A percentile compares a stretch with the other conserved stretches of the same genome.
Conservation (phyloP, 92 coral and sea anemone species). For the Palythoa grandis region DNA sequence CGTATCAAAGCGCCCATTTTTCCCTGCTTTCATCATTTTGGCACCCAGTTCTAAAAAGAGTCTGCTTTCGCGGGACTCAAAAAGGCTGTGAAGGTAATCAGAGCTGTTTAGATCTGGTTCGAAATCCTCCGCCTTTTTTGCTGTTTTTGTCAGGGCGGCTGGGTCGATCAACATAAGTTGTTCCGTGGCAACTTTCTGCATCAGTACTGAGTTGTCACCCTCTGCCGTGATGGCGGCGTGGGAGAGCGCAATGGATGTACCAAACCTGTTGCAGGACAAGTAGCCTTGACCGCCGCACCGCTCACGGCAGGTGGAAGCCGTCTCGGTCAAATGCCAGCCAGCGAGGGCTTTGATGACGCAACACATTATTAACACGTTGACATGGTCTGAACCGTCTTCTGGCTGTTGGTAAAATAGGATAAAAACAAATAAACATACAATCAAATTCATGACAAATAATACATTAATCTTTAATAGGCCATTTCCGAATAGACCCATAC, state of each 20-base stretch:
- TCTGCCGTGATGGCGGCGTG: constrained; percentile 96
- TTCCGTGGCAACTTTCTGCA: constrained; percentile 93
- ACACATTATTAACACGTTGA: constrained; percentile 83
- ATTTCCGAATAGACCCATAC: no score
- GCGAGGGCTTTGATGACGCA: constrained; percentile 92
- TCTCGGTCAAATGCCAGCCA: constrained; percentile 84
- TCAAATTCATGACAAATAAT: no score
- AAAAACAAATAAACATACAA: background rate
- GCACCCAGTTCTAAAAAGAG: constrained; percentile 77
- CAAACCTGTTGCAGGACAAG: constrained; percentile 81
- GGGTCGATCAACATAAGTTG: constrained; percentile 76
- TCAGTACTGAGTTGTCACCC: constrained; percentile 90
- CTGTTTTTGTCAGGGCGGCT: constrained; percentile 30
- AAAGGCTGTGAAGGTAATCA: constrained; percentile 66
- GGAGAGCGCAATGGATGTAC: constrained; percentile 66
- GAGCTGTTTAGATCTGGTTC: constrained; percentile 55
- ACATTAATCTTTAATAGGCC: no score
- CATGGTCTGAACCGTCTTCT: constrained; percentile 90
- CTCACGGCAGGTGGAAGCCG: constrained; percentile 83
- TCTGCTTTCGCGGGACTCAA: constrained; percentile 75
- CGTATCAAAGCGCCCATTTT: constrained; percentile 66
- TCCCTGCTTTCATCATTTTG: constrained; percentile 80
- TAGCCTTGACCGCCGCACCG: constrained; percentile 95
- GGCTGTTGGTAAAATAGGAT: constrained; percentile 11
- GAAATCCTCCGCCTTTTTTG: background rate